phyloP scores from a whole-genome alignment of 2,113 vertebrate genomes.

The Peromyscus californicus region DNA sequence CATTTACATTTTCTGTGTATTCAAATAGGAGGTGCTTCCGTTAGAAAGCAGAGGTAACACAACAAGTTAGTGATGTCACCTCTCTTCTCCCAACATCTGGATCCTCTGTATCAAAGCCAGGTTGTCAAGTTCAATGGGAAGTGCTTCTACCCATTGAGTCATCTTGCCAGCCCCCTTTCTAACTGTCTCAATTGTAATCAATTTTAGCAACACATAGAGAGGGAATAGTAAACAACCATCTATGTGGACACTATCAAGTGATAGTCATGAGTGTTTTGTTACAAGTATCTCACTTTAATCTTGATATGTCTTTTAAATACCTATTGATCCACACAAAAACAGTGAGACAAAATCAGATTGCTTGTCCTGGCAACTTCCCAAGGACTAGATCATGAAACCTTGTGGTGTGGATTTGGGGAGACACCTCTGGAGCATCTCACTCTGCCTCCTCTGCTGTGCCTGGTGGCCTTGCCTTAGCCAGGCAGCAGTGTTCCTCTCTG shows the following conservation, averaged over 20 bases:
- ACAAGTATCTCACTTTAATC: background rate
- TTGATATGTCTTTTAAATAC: background rate
- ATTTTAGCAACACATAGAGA: background rate
- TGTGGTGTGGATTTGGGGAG: accelerated
- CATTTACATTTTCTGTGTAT: background rate
- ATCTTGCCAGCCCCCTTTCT: background rate
- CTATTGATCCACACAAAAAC: too few species aligned
- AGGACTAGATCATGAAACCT: too few species aligned
- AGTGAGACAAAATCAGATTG: background rate
- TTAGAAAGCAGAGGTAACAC: too few species aligned
- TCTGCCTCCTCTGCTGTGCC: background rate
- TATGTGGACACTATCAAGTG: background rate
- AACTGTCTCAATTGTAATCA: background rate
- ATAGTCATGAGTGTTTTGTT: background rate
- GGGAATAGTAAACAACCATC: background rate
- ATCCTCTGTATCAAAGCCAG: background rate
- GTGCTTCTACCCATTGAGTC: accelerated
- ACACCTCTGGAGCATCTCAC: accelerated
- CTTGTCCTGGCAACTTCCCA: accelerated
- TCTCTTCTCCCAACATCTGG: background rate
- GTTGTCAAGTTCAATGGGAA: background rate
- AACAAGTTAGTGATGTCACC: background rate
- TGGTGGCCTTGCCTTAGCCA: background rate
- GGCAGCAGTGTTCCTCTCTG: background rate
- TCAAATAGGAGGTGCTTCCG: too few species aligned